Conservation (phyloP, 1,140 invertebrate genomes). For the Lepidurus packardi region DNA sequence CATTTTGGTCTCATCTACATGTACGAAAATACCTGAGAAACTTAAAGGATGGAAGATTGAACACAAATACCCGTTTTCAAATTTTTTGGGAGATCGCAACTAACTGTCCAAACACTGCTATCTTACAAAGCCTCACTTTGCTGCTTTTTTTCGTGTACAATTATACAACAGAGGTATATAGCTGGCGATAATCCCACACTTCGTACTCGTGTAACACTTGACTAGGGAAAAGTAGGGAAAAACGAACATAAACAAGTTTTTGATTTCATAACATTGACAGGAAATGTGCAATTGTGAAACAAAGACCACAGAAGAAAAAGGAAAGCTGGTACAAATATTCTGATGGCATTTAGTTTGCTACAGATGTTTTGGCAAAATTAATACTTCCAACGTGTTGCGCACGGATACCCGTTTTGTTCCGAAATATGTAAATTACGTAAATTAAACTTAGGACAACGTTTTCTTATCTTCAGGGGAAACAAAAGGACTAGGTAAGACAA, state of each 20-base stretch:
- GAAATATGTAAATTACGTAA: not conserved
- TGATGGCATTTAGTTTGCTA: not conserved
- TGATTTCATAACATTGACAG: too few relatives aligned
- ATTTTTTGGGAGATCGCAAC: conserved; percentile 8
- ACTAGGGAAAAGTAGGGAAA: conserved; percentile 12
- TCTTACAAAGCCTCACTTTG: not conserved
- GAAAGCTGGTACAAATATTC: not conserved
- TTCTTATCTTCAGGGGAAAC: not conserved
- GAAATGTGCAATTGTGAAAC: too few relatives aligned
- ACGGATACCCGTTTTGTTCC: conserved; percentile 6
- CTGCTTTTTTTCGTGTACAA: not conserved
- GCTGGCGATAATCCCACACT: not conserved
- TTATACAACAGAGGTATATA: not conserved
- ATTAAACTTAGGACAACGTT: not conserved
- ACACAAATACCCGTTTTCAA: not conserved
- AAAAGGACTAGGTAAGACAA: conserved; percentile 19
- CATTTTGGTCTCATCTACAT: not conserved
- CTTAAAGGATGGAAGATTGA: not conserved
- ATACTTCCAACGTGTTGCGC: not conserved
- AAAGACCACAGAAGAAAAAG: not conserved
- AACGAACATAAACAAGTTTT: not conserved
- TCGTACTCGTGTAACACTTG: not conserved
- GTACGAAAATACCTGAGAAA: not conserved
- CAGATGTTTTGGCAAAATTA: not conserved
- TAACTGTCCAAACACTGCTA: not conserved